Evolutionary conservation across 92 coral and sea anemone species (phyloP).

Genomic region (Scolanthus callimorphus): DNA sequence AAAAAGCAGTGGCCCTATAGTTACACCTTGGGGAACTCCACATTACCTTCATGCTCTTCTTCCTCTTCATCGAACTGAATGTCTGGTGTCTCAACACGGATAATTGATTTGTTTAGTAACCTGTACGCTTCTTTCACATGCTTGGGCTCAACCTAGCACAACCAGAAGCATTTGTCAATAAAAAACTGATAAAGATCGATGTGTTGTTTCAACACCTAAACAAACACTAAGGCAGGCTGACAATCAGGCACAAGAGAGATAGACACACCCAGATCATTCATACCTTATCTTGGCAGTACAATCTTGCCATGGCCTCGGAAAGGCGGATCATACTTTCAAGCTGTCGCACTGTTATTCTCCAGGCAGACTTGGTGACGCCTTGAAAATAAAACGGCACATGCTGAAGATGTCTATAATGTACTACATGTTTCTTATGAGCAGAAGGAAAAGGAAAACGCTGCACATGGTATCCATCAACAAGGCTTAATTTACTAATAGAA

Average conservation of each 20-base stretch:
- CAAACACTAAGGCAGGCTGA: too few relatives aligned
- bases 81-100: constrained; percentile 98
- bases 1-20: too few relatives aligned
- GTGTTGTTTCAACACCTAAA: too few relatives aligned
- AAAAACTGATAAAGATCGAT: too few relatives aligned
- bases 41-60: constrained; percentile 69
- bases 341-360: constrained; percentile 99
- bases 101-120: constrained; percentile 91
- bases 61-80: constrained; percentile 97
- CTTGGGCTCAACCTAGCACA: constrained; percentile 85
- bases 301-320: constrained; percentile 98
- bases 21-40: too few relatives aligned
- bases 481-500: background rate
- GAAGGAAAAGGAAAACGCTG: too few relatives aligned
- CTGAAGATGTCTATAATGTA: too few relatives aligned
- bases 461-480: too few relatives aligned
- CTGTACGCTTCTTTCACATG: constrained; percentile 98
- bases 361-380: constrained; percentile 91
- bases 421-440: too few relatives aligned
- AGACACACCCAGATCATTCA: background rate
- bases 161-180: too few relatives aligned
- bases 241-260: too few relatives aligned
- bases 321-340: constrained; percentile 98
- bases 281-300: constrained; percentile 92
- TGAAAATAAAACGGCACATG: background rate